Base-by-base conservation (phyloP, 2,888 invertebrate genomes). In the Acanthosepion esculentum region DNA sequence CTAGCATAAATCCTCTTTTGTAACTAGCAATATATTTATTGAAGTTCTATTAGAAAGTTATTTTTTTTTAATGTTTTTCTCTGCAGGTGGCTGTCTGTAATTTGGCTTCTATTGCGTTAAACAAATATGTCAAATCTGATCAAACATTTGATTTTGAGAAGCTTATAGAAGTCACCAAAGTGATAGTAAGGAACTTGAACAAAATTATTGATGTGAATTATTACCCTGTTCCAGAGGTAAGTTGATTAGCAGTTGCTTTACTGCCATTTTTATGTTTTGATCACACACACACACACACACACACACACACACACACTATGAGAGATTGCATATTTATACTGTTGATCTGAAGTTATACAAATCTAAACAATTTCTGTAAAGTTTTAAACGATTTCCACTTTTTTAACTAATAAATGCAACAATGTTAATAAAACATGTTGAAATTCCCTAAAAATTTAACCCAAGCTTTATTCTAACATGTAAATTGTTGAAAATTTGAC, bases 151-250 rank as follows among this genome's bases (percentile, higher is more conserved):
- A 99, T 97, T 99, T 99, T 97, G 97, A 98, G 6, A 99, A 99
- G 97, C 98, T 99, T 23, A 98, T 98, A 97, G 98, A 98, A 96
- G 98, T 99, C 0, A 98, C 99, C 0, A 99, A 99, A 98, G 98
- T 98, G 29, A 98, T 99, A 0, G 99, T 99, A 0, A 98, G 98
- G 96, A 99, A 99, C 97, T 98, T 99, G 94, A 99, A 99, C 98
- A 99, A 98, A 98, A 99, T 99, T 94, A 99, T 99, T 95, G 99
- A 99, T 97, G 98, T 99, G 0, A 99, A 99, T 97, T 99, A 98
- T 97, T 99, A 99, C 97, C 99, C 99, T 0, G 98, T 99, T 53
- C 98, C 98, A 29, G 99, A 99, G 98, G 99, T 99, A 55, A 95
- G 95, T n/a, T 93, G n/a, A 10, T 48, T 15, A 50, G 7, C 26